Conservation (phyloP, 2,797 vertebrate species). For the Darevskia mixta region DNA sequence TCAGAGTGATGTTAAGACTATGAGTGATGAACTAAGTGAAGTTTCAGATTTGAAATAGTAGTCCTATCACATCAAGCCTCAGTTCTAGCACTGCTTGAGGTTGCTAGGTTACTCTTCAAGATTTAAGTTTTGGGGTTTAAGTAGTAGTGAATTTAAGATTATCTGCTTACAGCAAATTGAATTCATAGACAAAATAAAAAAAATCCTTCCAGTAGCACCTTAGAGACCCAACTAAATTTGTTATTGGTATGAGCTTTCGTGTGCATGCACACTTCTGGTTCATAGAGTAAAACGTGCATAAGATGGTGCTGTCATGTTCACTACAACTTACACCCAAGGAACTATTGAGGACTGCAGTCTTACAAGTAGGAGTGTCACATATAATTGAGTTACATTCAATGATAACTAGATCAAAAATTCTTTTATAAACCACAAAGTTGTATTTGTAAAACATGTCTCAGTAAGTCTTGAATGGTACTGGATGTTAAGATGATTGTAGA, state of each 20-base stretch:
- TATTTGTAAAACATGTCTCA: neutral
- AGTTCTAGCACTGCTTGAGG: neutral
- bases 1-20: constrained; percentile 73
- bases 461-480: no score
- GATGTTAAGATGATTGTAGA: no score
- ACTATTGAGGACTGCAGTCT: neutral
- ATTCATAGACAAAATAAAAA: no score
- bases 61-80: constrained; percentile 23
- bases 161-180: constrained; percentile 49
- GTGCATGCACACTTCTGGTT: neutral
- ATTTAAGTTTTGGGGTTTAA: neutral
- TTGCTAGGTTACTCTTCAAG: constrained; percentile 12
- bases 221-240: no score
- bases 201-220: neutral
- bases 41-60: constrained; percentile 73
- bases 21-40: constrained; percentile 72
- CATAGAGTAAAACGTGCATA: no score
- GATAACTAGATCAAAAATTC: neutral
- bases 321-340: neutral
- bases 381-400: neutral
- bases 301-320: neutral
- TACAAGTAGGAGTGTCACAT: neutral
- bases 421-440: neutral
- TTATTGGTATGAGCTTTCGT: no score
- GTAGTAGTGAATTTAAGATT: constrained; percentile 8